Base-by-base conservation (phyloP, 2,888 invertebrate species). In the Phoenoteleia sp. region DNA sequence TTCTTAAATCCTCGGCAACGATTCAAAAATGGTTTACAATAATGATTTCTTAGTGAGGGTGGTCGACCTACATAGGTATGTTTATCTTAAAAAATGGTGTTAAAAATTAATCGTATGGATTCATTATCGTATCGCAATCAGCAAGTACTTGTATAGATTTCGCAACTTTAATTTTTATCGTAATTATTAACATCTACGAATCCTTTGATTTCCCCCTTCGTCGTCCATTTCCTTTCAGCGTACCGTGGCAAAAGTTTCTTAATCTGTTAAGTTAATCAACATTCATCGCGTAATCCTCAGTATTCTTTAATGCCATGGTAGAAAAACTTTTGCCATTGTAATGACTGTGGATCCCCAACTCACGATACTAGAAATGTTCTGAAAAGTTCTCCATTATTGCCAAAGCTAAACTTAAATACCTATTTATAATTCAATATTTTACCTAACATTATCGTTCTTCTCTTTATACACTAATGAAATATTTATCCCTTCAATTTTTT, bases 31-130 rank as follows among this genome's bases (percentile, higher is more conserved):
- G 71, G 23, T 76, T 66, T 47, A 69, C 69, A 80, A 71, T 84
- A 60, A 75, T 75, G 67, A 56, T 49, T 77, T 54, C 71, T 76
- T 54, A 56, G 74, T 82, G 75, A 58, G 71, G 69, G 75, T 81
- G 75, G 72, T 75, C 69, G 17, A 58, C 64, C 75, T 81, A 80
- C 62, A 27, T 67, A 56, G 54, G 29, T 62, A 36, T 62, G 33
- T 64, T 52, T 67, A 62, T 77, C 58, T 79, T 79, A 83, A 83
- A 80, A 79, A 75, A 84, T 84, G 80, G 75, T 75, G 79, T 84
- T 84, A 83, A 58, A 75, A 80, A 79, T 69, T 33, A 84, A 80
- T 15, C 42, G 56, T 72, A 49, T 49, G 52, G 62, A 71, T 82
- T 64, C 45, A 58, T 81, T 45, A 74, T 60, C 74, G 42, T 54